phyloP scores from a whole-genome alignment of 2,113 vertebrate genomes.

The Chaetops frenatus region DNA sequence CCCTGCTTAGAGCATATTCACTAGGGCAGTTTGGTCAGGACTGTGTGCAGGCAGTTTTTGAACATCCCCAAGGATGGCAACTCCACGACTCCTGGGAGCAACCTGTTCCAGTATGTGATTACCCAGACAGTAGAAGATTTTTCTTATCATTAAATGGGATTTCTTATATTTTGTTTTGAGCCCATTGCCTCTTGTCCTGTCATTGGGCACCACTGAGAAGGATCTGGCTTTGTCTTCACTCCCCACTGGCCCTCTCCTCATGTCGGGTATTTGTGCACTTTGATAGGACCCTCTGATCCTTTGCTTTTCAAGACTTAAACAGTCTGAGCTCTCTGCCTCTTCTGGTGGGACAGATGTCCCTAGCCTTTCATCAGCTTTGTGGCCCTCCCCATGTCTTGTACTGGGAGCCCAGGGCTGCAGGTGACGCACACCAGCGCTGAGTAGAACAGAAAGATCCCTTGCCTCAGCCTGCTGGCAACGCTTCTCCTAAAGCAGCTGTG shows the following conservation, averaged over 20 bases:
- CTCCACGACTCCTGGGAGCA: not conserved
- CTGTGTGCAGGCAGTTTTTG: not conserved
- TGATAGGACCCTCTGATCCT: not conserved
- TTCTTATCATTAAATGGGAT: not conserved
- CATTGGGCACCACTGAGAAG: not conserved
- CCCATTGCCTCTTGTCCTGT: not conserved
- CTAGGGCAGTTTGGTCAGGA: not conserved
- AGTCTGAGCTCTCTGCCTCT: not conserved
- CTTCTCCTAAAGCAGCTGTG: not conserved
- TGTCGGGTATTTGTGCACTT: not conserved
- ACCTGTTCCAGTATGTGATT: not conserved
- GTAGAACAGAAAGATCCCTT: not conserved
- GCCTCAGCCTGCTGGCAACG: not conserved
- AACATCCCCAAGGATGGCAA: accelerated
- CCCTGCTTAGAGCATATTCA: not conserved
- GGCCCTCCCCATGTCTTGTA: accelerated
- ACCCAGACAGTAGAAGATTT: not conserved
- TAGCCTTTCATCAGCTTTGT: not conserved
- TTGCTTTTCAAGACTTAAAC: not conserved
- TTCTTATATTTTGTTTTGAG: not conserved
- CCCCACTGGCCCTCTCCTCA: not conserved
- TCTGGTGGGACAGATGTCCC: not conserved
- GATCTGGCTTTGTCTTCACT: not conserved
- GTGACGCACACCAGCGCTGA: not conserved
- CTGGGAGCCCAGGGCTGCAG: not conserved